These are phyloP conservation scores for Drosophila hydei DNA, from an alignment of 1,140 invertebrate genomes.

Conservation along the genomic window DNA sequence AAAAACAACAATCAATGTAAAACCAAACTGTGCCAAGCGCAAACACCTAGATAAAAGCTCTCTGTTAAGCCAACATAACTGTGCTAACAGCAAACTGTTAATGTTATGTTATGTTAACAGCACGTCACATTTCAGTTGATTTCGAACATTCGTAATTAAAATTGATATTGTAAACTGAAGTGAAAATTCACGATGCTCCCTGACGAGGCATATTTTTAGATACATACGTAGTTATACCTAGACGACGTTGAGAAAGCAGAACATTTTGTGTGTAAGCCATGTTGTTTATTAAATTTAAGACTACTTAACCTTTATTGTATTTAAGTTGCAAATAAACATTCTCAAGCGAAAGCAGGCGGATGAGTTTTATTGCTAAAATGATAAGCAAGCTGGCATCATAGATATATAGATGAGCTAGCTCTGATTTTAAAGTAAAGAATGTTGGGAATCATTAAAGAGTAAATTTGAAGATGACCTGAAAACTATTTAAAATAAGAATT, in stretches of 20 bases:
- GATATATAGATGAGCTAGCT: too few relatives aligned
- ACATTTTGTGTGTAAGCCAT: constrained; percentile 18
- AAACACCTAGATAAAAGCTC: constrained; percentile 36
- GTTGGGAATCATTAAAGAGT: too few relatives aligned
- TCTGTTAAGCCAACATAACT: not conserved
- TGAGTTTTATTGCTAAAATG: not conserved
- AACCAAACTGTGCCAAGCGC: constrained; percentile 66
- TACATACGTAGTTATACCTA: constrained; percentile 28
- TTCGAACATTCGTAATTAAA: constrained; percentile 11
- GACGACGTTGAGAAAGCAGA: not conserved
- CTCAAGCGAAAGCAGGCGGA: constrained; percentile 9
- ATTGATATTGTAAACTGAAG: constrained; percentile 32
- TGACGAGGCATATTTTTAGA: constrained; percentile 35
- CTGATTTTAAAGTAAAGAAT: too few relatives aligned
- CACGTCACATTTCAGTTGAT: constrained; percentile 24
- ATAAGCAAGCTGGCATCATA: not conserved
- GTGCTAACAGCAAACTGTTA: constrained; percentile 42
- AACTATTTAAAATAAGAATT: too few relatives aligned
- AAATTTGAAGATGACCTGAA: too few relatives aligned
- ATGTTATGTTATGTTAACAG: constrained; percentile 28
- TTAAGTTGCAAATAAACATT: constrained; percentile 45
- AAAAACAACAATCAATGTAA: constrained; percentile 24
- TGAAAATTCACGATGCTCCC: constrained; percentile 20
- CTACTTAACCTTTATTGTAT: constrained; percentile 26
- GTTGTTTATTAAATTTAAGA: constrained; percentile 42